Evolutionary conservation across 2,797 vertebrate genomes (phyloP).

Genomic region (Brotula barbata): DNA sequence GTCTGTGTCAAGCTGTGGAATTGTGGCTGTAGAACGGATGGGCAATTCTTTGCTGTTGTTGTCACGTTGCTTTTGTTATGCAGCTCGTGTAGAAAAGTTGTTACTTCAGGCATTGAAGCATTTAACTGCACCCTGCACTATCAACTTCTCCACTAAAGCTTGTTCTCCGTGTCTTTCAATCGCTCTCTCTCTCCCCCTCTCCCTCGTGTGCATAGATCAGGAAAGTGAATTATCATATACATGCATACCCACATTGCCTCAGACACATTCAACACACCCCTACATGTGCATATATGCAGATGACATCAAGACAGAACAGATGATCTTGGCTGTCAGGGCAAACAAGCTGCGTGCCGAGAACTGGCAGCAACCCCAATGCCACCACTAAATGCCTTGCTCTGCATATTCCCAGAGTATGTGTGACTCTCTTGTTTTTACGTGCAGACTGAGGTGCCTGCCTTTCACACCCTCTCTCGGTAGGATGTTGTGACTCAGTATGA

Average conservation of each 20-base stretch:
- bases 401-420: constrained; percentile 27
- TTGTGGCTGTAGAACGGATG: too few relatives aligned
- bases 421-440: constrained; percentile 30
- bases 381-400: constrained; percentile 65
- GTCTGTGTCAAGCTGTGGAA: too few relatives aligned
- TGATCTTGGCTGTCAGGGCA: constrained; percentile 59
- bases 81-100: too few relatives aligned
- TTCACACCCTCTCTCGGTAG: constrained; percentile 62
- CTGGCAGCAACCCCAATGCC: constrained; percentile 57
- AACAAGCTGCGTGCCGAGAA: constrained; percentile 57
- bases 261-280: neutral
- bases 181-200: constrained; percentile 4
- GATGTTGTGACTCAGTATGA: constrained; percentile 52
- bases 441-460: constrained; percentile 48
- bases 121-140: too few relatives aligned
- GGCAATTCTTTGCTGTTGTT: too few relatives aligned
- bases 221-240: neutral
- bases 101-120: too few relatives aligned
- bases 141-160: constrained; percentile 20
- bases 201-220: neutral
- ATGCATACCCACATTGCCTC: neutral
- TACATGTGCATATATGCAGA: constrained; percentile 13
- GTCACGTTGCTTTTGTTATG: too few relatives aligned
- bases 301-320: constrained; percentile 40
- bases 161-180: constrained; percentile 17